Evolutionary conservation across 2,888 invertebrate genomes (phyloP).

Genomic region (Sinodicranocentrus sp.): DNA sequence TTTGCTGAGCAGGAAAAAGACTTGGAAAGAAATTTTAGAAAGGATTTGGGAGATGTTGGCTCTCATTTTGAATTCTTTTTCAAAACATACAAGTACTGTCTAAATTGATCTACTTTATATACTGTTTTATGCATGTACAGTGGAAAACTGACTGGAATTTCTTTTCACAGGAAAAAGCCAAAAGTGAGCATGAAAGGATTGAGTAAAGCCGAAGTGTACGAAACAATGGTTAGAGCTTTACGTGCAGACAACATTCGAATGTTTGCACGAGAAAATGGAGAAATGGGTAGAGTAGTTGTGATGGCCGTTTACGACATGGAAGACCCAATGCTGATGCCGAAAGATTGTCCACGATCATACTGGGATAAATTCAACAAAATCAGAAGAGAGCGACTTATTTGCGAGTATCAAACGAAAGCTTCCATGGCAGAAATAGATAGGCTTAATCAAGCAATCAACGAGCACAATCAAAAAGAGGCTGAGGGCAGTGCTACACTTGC

Average conservation of each 20-base stretch:
- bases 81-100: conserved; percentile 73
- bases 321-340: conserved; percentile 73
- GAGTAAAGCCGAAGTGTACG: conserved; percentile 65
- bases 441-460: conserved; percentile 69
- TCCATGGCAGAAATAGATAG: conserved; percentile 67
- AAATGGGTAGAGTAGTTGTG: conserved; percentile 64
- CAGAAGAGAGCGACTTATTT: conserved; percentile 70
- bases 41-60: conserved; percentile 75
- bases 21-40: conserved; percentile 69
- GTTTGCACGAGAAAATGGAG: conserved; percentile 73
- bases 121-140: too few species aligned
- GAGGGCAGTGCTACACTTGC: conserved; percentile 70
- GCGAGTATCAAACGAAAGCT: conserved; percentile 72
- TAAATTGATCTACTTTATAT: background rate
- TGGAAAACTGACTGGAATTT: too few species aligned
- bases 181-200: conserved; percentile 68
- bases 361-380: conserved; percentile 74
- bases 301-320: conserved; percentile 73
- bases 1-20: conserved; percentile 67
- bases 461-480: conserved; percentile 68
- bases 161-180: conserved; percentile 71
- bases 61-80: conserved; percentile 72
- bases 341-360: conserved; percentile 72
- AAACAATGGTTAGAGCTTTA: conserved; percentile 61
- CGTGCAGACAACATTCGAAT: conserved; percentile 64